A percentile compares a stretch with the other conserved stretches of the same genome.
These are phyloP conservation scores for Palythoa grandis DNA, from an alignment of 92 coral and sea anemone genomes.

Conservation along the genomic window DNA sequence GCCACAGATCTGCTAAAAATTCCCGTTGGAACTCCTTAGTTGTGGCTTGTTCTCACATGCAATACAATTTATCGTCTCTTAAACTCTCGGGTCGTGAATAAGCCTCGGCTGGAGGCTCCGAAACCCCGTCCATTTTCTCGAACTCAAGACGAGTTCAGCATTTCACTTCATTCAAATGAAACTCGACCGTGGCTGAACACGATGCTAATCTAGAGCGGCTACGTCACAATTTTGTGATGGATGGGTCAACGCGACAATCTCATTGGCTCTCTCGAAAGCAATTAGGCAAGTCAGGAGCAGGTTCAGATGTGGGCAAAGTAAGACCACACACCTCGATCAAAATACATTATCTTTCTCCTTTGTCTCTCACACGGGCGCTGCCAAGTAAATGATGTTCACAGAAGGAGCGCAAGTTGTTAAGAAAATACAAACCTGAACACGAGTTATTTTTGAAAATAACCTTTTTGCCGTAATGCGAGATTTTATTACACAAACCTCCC, in stretches of 20 bases:
- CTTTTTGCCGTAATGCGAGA: neutral
- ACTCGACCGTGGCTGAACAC: slow-evolving; percentile 41
- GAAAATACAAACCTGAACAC: slow-evolving; percentile 45
- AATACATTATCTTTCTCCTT: slow-evolving; percentile 41
- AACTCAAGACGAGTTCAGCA: neutral
- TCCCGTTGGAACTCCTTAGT: neutral
- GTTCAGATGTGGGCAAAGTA: slow-evolving; percentile 12
- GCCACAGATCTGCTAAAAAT: neutral
- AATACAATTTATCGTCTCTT: slow-evolving; percentile 16
- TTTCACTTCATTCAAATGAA: slow-evolving; percentile 23
- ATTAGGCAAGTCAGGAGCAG: slow-evolving; percentile 40
- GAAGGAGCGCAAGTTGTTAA: slow-evolving; percentile 47
- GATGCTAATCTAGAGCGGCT: slow-evolving; percentile 26
- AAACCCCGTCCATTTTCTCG: slow-evolving; percentile 6
- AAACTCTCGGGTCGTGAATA: neutral
- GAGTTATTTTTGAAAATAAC: slow-evolving; percentile 59
- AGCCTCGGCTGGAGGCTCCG: slow-evolving; percentile 32
- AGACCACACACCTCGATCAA: slow-evolving; percentile 64
- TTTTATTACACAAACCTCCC: neutral
- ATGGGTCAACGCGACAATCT: slow-evolving; percentile 36
- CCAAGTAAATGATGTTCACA: slow-evolving; percentile 38
- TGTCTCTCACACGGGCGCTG: slow-evolving; percentile 63
- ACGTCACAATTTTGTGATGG: slow-evolving; percentile 33
- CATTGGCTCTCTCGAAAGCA: slow-evolving; percentile 49
- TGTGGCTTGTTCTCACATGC: neutral